These are phyloP conservation scores for Zoanthus gigantus DNA, from an alignment of 92 coral and sea anemone genomes.

Conservation along the genomic window DNA sequence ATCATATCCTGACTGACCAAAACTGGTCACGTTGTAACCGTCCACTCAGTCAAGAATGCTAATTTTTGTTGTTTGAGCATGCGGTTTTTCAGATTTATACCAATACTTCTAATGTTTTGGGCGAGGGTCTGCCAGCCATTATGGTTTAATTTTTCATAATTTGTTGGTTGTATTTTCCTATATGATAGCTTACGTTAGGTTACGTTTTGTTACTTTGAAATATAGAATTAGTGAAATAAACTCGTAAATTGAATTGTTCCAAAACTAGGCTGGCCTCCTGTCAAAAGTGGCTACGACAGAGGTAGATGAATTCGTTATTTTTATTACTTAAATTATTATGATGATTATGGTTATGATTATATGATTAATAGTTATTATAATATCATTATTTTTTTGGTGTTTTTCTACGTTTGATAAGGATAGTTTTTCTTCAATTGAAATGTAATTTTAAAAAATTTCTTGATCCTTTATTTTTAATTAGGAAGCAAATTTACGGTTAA, in stretches of 20 bases:
- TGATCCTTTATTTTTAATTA: not conserved
- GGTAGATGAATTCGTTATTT: conserved; percentile 4
- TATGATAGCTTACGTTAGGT: conserved; percentile 3
- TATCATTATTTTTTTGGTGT: not conserved
- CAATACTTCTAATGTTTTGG: not conserved
- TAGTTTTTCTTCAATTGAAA: not conserved
- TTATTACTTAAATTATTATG: not conserved
- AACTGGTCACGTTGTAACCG: not conserved
- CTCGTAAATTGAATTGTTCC: conserved; percentile 6
- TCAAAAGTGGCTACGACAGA: conserved; percentile 2
- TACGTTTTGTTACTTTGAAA: conserved; percentile 11
- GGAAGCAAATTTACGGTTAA: not conserved
- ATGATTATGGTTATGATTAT: not conserved
- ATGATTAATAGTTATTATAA: not conserved
- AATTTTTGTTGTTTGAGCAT: conserved; percentile 7
- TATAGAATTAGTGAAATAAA: not conserved
- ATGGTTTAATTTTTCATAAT: not conserved
- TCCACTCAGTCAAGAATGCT: not conserved
- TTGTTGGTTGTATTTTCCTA: conserved; percentile 3
- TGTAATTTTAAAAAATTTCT: not conserved
- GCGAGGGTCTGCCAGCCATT: conserved; percentile 5
- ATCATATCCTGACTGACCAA: not conserved
- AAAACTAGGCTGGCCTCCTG: conserved; percentile 9
- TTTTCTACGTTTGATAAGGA: not conserved
- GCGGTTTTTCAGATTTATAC: not conserved